phyloP scores from a whole-genome alignment of 2,113 vertebrate genomes.

The Periophthalmodon schlosseri region DNA sequence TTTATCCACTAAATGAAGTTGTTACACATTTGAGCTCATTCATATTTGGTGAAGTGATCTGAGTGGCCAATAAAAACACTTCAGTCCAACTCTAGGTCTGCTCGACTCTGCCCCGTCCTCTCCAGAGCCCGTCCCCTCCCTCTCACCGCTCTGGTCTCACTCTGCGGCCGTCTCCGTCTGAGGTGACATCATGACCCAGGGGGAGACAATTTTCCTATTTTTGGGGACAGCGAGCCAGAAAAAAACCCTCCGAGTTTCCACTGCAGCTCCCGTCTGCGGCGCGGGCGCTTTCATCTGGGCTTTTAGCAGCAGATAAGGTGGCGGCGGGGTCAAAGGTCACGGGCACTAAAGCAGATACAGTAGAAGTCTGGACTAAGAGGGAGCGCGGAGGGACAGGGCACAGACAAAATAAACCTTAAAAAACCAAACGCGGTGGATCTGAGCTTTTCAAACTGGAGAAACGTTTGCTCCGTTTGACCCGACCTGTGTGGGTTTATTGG shows the following conservation, averaged over 20 bases:
- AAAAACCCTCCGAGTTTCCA: slow-evolving; percentile 35
- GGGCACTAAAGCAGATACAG: neutral
- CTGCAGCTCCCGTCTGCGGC: neutral
- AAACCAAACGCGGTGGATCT: neutral
- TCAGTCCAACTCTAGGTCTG: slow-evolving; percentile 1
- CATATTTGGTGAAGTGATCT: too few relatives aligned
- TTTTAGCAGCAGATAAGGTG: slow-evolving; percentile 38
- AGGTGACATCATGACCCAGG: slow-evolving; percentile 60
- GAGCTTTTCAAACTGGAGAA: neutral
- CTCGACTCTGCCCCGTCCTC: slow-evolving; percentile 42
- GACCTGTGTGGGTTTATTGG: neutral
- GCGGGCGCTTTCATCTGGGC: slow-evolving; percentile 30
- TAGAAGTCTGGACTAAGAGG: neutral
- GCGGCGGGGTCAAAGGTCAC: neutral
- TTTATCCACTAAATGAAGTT: too few relatives aligned
- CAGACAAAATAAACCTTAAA: neutral
- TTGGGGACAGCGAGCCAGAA: slow-evolving; percentile 63
- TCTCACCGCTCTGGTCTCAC: slow-evolving; percentile 9
- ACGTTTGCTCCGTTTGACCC: neutral
- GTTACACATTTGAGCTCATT: too few relatives aligned
- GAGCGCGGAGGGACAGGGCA: neutral
- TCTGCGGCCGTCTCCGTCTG: slow-evolving; percentile 32
- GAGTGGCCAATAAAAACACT: too few relatives aligned
- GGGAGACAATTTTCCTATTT: slow-evolving; percentile 73
- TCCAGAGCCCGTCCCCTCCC: slow-evolving; percentile 20